Evolutionary conservation across 2,113 vertebrate genomes (phyloP).

Genomic region (Camarhynchus parvulus): DNA sequence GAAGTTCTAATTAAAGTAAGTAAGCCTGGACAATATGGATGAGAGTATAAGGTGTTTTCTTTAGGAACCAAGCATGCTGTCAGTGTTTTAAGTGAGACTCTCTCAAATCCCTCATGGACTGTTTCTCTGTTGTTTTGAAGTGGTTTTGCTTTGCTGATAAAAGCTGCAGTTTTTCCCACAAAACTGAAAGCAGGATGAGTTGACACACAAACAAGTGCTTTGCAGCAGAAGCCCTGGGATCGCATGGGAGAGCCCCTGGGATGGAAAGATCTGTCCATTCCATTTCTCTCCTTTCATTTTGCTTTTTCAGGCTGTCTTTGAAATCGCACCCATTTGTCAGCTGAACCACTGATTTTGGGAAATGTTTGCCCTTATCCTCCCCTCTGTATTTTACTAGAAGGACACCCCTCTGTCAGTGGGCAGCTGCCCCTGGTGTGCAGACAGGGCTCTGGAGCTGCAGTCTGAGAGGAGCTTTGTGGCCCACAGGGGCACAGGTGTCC

Average conservation of each 20-base stretch:
- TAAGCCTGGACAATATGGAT: neutral
- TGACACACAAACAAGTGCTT: neutral
- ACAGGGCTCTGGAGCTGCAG: neutral
- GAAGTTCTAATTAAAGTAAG: constrained; percentile 84
- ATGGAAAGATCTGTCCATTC: neutral
- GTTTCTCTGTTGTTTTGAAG: neutral
- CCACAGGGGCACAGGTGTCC: neutral
- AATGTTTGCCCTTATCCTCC: neutral
- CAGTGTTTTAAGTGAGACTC: neutral
- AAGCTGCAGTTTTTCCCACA: neutral
- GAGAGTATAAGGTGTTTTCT: neutral
- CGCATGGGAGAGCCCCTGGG: neutral
- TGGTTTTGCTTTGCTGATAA: constrained; percentile 10
- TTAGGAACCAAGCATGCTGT: neutral
- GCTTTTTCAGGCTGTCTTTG: neutral
- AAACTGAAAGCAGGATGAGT: neutral
- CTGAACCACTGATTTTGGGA: neutral
- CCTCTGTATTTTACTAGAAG: neutral
- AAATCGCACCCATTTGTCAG: neutral
- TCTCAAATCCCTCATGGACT: neutral
- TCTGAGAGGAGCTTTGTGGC: neutral
- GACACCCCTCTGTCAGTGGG: neutral
- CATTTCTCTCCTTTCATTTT: neutral
- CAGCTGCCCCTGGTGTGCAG: neutral
- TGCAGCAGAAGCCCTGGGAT: neutral